Conservation (phyloP, 1,140 invertebrate genomes). For the Trissolcus basalis region DNA sequence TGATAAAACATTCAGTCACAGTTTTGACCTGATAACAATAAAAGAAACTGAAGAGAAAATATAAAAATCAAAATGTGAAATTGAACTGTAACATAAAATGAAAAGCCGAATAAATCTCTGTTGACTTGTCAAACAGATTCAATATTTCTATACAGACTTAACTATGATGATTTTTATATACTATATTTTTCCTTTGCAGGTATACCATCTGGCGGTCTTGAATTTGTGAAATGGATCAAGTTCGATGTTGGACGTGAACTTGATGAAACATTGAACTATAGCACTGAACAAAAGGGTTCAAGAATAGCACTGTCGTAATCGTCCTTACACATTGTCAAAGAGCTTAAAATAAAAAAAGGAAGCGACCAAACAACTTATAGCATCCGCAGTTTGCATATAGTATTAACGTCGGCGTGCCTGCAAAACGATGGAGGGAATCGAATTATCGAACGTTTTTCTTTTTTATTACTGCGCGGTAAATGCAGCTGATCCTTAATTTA, state of each 20-base stretch:
- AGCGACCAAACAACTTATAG: conserved; percentile 8
- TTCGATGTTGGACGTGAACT: conserved; percentile 33
- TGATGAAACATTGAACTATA: conserved; percentile 26
- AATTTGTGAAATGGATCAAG: conserved; percentile 29
- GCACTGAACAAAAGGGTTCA: conserved; percentile 11
- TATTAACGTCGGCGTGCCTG: neutral
- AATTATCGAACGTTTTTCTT: conserved; percentile 16
- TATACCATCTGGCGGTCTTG: neutral
- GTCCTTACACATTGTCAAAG: conserved; percentile 23
- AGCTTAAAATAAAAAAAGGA: conserved; percentile 9
- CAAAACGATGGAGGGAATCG: neutral
- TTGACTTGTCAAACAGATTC: too few relatives aligned
- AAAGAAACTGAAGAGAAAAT: neutral
- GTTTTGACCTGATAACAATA: neutral
- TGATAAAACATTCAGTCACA: too few relatives aligned
- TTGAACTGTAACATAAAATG: too few relatives aligned
- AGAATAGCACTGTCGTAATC: conserved; percentile 5
- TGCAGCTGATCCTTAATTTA: conserved; percentile 25
- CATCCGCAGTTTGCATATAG: conserved; percentile 2
- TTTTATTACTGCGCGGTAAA: conserved; percentile 13
- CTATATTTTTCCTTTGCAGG: neutral
- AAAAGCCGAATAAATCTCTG: too few relatives aligned
- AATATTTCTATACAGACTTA: too few relatives aligned
- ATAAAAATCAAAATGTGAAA: too few relatives aligned
- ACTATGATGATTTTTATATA: too few relatives aligned